Conservation (phyloP, 1,140 invertebrate genomes). For the Eupristina koningsbergeri region DNA sequence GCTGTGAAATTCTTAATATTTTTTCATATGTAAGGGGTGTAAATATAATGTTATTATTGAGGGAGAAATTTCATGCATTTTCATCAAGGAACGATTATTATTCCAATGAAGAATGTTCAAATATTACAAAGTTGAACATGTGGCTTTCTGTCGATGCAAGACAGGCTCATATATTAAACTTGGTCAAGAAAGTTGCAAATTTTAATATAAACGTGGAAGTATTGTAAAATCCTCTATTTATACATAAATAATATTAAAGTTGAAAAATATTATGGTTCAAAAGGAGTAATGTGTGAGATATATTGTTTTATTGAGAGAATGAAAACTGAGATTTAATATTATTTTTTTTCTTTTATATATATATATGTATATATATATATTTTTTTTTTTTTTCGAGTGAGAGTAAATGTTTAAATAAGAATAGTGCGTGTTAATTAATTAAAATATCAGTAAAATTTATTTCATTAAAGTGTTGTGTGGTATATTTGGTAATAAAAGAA, state of each 20-base stretch:
- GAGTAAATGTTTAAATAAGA: constrained; percentile 38
- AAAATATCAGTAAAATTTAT: constrained; percentile 55
- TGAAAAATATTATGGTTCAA: constrained; percentile 51
- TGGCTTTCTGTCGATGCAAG: constrained; percentile 48
- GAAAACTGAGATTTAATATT: constrained; percentile 37
- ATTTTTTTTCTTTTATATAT: too few relatives aligned
- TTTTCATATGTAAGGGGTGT: constrained; percentile 45
- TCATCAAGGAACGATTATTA: constrained; percentile 34
- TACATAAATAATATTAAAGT: constrained; percentile 59
- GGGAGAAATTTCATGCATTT: constrained; percentile 44
- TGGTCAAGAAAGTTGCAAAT: constrained; percentile 55
- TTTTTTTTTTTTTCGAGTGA: constrained; percentile 21
- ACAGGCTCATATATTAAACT: constrained; percentile 52
- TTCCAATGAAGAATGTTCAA: constrained; percentile 21
- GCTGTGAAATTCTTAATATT: constrained; percentile 43
- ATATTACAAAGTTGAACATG: constrained; percentile 47
- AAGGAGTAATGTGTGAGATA: constrained; percentile 26
- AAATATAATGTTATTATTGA: constrained; percentile 51
- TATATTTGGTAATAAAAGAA: constrained; percentile 41
- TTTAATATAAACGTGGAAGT: constrained; percentile 54
- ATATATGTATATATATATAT: too few relatives aligned
- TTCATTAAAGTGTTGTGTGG: background rate
- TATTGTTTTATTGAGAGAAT: constrained; percentile 32
- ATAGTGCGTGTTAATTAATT: constrained; percentile 51
- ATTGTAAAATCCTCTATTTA: constrained; percentile 61